Conservation (phyloP, 2,113 vertebrate genomes). For the Dasyprocta punctata region DNA sequence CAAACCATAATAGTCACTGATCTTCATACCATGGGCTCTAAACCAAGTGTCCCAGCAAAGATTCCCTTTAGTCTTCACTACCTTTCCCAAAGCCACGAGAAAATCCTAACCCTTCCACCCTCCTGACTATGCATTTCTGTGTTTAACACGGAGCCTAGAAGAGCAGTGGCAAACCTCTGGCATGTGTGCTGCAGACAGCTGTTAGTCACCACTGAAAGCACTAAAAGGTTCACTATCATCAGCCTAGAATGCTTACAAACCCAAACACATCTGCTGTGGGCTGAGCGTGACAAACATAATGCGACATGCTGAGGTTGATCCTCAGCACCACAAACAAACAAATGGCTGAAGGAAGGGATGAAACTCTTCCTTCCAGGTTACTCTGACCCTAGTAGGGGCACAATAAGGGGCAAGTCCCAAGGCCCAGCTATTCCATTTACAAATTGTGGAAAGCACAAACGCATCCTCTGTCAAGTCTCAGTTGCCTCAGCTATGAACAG, state of each 20-base stretch:
- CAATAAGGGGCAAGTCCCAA: background rate
- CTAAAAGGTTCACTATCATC: background rate
- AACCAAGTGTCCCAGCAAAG: background rate
- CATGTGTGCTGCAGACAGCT: background rate
- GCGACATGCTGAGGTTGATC: background rate
- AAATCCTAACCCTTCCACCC: background rate
- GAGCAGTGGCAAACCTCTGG: background rate
- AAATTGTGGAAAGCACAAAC: background rate
- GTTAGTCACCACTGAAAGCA: background rate
- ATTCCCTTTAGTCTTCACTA: background rate
- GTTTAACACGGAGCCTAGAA: background rate
- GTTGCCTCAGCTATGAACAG: background rate
- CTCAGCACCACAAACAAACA: background rate
- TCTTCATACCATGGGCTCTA: background rate
- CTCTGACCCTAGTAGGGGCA: background rate
- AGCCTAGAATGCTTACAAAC: background rate
- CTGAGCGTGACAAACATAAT: background rate
- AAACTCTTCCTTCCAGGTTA: slow-evolving; percentile 6
- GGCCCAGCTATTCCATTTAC: background rate
- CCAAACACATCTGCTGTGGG: background rate
- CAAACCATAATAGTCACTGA: background rate
- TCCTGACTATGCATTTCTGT: background rate
- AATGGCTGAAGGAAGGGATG: slow-evolving; percentile 2
- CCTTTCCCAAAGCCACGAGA: slow-evolving; percentile 24
- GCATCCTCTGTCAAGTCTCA: no score